Evolutionary conservation across 2,888 invertebrate genomes (phyloP).

Genomic region (Lochmaea capreae): DNA sequence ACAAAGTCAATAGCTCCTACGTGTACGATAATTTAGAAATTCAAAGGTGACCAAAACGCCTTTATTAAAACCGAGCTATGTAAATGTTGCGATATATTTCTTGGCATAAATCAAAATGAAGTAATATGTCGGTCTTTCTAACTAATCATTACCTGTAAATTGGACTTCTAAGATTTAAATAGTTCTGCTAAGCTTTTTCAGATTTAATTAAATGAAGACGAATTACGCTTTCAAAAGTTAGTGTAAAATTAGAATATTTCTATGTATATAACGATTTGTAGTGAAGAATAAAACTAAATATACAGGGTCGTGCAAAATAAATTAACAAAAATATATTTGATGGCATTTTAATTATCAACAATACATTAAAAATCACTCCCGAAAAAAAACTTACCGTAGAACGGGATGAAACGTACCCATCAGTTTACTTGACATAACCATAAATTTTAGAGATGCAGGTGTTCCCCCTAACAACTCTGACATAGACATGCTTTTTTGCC

Average conservation of each 20-base stretch:
- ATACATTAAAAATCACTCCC: conserved; percentile 2
- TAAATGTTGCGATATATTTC: conserved; percentile 14
- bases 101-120: conserved; percentile 13
- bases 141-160: conserved; percentile 16
- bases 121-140: conserved; percentile 15
- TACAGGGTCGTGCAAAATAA: too few relatives aligned
- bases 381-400: conserved; percentile 1
- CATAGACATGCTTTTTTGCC: conserved; percentile 41
- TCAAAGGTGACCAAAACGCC: conserved; percentile 1
- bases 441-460: conserved; percentile 36
- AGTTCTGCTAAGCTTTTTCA: conserved; percentile 27
- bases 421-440: conserved; percentile 29
- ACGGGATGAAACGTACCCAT: conserved; percentile 13
- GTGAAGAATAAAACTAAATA: too few relatives aligned
- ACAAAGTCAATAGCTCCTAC: too few relatives aligned
- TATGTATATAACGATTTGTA: neutral
- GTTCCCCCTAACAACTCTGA: conserved; percentile 35
- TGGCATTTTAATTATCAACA: too few relatives aligned
- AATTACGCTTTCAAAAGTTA: conserved; percentile 27
- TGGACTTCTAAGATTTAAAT: conserved; percentile 19
- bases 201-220: conserved; percentile 40
- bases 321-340: too few relatives aligned
- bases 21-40: conserved; percentile 4
- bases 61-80: neutral
- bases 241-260: conserved; percentile 16